These are phyloP conservation scores for Coracopsis vasa DNA, from an alignment of 2,113 vertebrate species.

Conservation along the genomic window DNA sequence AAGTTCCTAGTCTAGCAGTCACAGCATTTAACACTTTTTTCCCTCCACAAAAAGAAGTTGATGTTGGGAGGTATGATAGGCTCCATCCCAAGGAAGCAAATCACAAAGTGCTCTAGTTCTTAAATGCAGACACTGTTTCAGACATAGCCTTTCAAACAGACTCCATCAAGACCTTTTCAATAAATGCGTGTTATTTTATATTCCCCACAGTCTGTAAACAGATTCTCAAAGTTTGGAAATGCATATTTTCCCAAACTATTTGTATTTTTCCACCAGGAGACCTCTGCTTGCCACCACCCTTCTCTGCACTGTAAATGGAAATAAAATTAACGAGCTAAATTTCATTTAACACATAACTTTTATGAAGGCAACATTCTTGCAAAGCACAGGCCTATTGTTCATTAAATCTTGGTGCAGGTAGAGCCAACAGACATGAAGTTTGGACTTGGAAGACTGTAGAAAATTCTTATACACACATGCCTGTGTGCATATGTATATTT, in stretches of 20 bases:
- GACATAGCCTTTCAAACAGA: neutral
- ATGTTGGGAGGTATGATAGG: neutral
- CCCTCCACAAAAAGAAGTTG: neutral
- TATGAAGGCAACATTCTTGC: neutral
- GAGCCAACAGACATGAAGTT: neutral
- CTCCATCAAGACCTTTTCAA: neutral
- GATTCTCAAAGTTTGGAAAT: neutral
- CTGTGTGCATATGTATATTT: rapidly evolving
- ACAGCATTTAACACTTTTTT: neutral
- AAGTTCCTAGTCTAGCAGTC: conserved; percentile 25
- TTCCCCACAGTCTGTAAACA: neutral
- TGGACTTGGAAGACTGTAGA: neutral
- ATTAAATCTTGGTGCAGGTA: neutral
- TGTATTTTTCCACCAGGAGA: neutral
- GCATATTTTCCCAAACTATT: neutral
- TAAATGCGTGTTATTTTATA: conserved; percentile 12
- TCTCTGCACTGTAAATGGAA: neutral
- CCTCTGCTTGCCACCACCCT: neutral
- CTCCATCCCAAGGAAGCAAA: neutral
- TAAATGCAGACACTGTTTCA: neutral
- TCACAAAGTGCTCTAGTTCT: neutral
- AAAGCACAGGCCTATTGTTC: neutral
- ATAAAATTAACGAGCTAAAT: neutral
- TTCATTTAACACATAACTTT: neutral
- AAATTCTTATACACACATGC: neutral